phyloP scores from a whole-genome alignment of 2,888 invertebrate genomes.

The Pollenia labialis region DNA sequence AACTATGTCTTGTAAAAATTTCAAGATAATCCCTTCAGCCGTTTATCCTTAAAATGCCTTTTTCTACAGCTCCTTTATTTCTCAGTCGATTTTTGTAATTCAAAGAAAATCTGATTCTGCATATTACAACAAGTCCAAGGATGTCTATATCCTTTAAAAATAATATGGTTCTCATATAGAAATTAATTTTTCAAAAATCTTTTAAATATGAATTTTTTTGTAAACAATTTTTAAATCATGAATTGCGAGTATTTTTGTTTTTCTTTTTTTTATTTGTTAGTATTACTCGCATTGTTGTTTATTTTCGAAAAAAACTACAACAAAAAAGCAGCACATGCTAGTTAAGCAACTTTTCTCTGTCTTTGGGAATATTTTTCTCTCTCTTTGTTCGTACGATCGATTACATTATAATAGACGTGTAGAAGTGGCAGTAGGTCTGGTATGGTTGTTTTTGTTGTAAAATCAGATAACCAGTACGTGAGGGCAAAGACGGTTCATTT shows the following conservation, averaged over 20 bases:
- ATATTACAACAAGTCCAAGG: background rate
- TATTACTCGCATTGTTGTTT: constrained; percentile 20
- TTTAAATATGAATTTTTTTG: constrained; percentile 77
- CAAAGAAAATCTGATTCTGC: constrained; percentile 79
- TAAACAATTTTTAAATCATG: constrained; percentile 71
- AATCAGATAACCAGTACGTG: constrained; percentile 59
- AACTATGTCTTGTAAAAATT: constrained; percentile 68
- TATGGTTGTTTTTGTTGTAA: constrained; percentile 41
- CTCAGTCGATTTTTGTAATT: constrained; percentile 78
- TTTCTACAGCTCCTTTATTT: constrained; percentile 67
- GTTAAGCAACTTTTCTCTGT: constrained; percentile 50
- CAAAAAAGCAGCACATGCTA: constrained; percentile 62
- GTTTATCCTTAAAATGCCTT: constrained; percentile 68
- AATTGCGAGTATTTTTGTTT: constrained; percentile 43
- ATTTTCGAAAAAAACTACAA: constrained; percentile 10
- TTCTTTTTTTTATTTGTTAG: constrained; percentile 15
- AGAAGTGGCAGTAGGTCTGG: background rate
- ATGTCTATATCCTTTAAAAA: constrained; percentile 65
- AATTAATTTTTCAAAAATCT: constrained; percentile 80
- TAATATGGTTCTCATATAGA: constrained; percentile 68
- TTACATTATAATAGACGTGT: background rate
- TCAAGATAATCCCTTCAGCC: background rate
- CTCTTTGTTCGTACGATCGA: background rate
- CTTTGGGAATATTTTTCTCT: constrained; percentile 26
- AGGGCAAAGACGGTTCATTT: constrained; percentile 63